Evolutionary conservation across 2,797 vertebrate genomes (phyloP), one percentile per base, ranked within the genome.

Genomic region (Cyclopterus lumpus): DNA sequence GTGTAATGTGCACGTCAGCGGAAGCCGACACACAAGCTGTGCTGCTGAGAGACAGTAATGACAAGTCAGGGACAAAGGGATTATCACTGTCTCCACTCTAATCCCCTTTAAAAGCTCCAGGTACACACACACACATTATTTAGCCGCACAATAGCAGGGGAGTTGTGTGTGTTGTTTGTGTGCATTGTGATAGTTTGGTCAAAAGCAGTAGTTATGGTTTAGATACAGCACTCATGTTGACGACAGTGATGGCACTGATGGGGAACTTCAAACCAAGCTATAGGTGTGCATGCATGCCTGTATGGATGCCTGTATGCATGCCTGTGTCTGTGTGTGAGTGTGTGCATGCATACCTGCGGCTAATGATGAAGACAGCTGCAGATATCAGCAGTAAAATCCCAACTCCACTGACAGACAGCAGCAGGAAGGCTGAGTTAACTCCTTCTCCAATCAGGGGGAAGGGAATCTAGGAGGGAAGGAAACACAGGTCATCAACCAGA

Each of bases 381-480:
- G 98, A 97, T 93, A 99, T 96, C 92, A 99, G 96, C 93, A 99
- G 94, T 10, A 99, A 95, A 87, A 98, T 94, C 89, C 97, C 96
- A 40, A 97, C 97, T 81, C 97, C 98, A 0, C 97, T 97, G 77
- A 99, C 96, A 0, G 98, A 98, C 86, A 98, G 96, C 91, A 99
- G 94, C 42, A 99, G 95, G 71, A 99, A 97, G 1, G 98, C 98
- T 71, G 98, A 97, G 90, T 97, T 99, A 60, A 97, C 96, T 34
- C 97, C 97, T 67, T 99, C 98, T 4, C 98, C 98, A 71, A 99
- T 97, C 93, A 99, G 96, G 77, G 98, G 96, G 82, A 97, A 99
- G 70, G 98, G 98, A n/a, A 93, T 98, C 98, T 99, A 66, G 59
- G 2, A 30, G 16, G 9, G 24, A 74, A 71, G 61, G 51, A 75